phyloP scores from a whole-genome alignment of 2,888 invertebrate species.

The Thymelicus acteon region DNA sequence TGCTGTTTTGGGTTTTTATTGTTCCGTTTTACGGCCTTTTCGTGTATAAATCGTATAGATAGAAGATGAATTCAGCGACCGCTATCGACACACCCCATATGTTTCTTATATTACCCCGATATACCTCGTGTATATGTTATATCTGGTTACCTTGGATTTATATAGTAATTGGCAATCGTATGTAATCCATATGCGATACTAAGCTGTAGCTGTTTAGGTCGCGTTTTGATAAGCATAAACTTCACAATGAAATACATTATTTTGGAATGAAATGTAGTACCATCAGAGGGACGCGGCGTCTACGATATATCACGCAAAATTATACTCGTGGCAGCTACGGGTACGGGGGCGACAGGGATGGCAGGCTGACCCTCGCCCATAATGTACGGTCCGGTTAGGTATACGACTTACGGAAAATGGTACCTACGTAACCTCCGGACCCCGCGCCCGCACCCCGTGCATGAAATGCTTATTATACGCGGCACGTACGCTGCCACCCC shows the following conservation, averaged over 20 bases:
- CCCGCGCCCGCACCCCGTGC: constrained; percentile 81
- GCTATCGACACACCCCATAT: constrained; percentile 73
- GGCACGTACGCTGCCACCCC: constrained; percentile 82
- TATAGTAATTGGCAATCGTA: neutral
- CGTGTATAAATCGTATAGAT: constrained; percentile 83
- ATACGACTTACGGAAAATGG: constrained; percentile 84
- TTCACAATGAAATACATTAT: constrained; percentile 36
- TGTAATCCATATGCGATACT: no score
- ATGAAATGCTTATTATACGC: constrained; percentile 87
- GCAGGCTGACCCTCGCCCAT: constrained; percentile 84
- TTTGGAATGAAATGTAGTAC: constrained; percentile 62
- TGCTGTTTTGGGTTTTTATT: constrained; percentile 86
- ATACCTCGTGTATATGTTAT: constrained; percentile 22
- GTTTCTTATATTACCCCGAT: constrained; percentile 47
- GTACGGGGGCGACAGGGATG: constrained; percentile 77
- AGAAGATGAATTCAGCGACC: constrained; percentile 82
- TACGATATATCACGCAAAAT: constrained; percentile 82
- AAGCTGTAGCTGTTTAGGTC: neutral
- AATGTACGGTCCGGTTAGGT: constrained; percentile 86
- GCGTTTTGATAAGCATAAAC: constrained; percentile 17
- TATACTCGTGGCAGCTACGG: constrained; percentile 69
- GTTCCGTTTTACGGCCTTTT: constrained; percentile 85
- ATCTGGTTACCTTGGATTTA: constrained; percentile 3
- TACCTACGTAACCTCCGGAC: constrained; percentile 75
- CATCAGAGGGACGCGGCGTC: constrained; percentile 69